These are phyloP conservation scores for Xiphophorus maculatus DNA, from an alignment of 2,113 vertebrate species.

Conservation along the genomic window DNA sequence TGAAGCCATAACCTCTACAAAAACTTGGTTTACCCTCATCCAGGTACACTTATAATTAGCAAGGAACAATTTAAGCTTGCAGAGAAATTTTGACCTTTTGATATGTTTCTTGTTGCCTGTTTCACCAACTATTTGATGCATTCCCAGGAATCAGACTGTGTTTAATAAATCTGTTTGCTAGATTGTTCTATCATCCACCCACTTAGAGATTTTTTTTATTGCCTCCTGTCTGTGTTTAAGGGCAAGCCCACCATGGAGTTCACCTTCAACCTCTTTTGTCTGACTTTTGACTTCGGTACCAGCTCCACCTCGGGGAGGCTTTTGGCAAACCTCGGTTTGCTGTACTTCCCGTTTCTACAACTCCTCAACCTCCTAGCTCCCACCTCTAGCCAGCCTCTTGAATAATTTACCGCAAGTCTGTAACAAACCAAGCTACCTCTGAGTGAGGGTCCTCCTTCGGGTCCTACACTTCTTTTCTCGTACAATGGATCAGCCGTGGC, in stretches of 20 bases:
- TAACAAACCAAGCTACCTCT: not conserved
- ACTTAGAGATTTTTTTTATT: not conserved
- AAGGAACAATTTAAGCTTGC: too few species aligned
- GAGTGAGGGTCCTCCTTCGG: not conserved
- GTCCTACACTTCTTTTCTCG: not conserved
- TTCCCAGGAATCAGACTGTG: not conserved
- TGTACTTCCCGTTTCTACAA: not conserved
- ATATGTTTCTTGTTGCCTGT: not conserved
- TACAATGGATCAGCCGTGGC: not conserved
- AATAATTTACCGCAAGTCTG: not conserved
- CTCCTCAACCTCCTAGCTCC: not conserved
- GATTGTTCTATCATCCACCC: not conserved
- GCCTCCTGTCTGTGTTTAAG: not conserved
- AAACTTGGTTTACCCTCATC: too few species aligned
- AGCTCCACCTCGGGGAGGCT: not conserved
- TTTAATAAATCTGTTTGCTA: not conserved
- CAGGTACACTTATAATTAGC: too few species aligned
- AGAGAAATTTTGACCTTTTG: not conserved
- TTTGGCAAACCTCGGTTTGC: not conserved
- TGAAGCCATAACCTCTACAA: not conserved
- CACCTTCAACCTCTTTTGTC: not conserved
- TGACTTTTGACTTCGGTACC: not conserved
- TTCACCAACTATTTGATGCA: not conserved
- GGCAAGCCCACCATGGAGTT: not conserved
- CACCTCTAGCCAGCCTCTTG: not conserved